A percentile compares a stretch with the other conserved stretches of the same genome.
Conservation (phyloP, 2,797 vertebrate species). For the Clarias pachynema region DNA sequence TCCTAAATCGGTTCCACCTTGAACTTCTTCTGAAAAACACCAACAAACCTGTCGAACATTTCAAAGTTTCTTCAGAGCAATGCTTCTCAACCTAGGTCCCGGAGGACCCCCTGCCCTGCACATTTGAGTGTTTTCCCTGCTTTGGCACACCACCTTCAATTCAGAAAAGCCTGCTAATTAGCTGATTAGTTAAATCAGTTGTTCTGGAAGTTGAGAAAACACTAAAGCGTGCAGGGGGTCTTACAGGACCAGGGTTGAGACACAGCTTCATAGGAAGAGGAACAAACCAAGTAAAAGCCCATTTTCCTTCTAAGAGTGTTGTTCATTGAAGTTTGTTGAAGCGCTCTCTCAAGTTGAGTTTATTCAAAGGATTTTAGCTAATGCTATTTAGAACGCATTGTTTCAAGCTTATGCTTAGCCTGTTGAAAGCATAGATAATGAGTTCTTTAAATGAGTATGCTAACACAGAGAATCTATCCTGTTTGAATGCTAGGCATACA, state of each 20-base stretch:
- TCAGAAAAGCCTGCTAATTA: too few species aligned
- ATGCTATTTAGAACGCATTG: slow-evolving; percentile 51
- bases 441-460: slow-evolving; percentile 6
- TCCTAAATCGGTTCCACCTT: not conserved
- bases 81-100: too few species aligned
- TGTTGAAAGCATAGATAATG: slow-evolving; percentile 4
- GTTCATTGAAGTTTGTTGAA: slow-evolving; percentile 27
- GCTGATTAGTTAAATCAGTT: too few species aligned
- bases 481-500: slow-evolving; percentile 1
- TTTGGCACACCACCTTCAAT: too few species aligned
- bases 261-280: too few species aligned
- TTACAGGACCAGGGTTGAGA: too few species aligned
- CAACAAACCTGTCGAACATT: not conserved
- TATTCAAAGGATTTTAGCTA: slow-evolving; percentile 49
- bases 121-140: too few species aligned
- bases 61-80: not conserved
- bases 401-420: slow-evolving; percentile 42
- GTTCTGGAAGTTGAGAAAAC: too few species aligned
- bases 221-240: too few species aligned
- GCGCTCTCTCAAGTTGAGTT: slow-evolving; percentile 42
- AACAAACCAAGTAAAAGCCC: not conserved
- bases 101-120: too few species aligned
- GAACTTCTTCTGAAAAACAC: not conserved
- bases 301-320: not conserved
- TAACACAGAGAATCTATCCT: not conserved